A percentile compares a stretch with the other conserved stretches of the same genome.
Conservation (phyloP, 2,797 vertebrate genomes). For the Gorsachius magnificus region DNA sequence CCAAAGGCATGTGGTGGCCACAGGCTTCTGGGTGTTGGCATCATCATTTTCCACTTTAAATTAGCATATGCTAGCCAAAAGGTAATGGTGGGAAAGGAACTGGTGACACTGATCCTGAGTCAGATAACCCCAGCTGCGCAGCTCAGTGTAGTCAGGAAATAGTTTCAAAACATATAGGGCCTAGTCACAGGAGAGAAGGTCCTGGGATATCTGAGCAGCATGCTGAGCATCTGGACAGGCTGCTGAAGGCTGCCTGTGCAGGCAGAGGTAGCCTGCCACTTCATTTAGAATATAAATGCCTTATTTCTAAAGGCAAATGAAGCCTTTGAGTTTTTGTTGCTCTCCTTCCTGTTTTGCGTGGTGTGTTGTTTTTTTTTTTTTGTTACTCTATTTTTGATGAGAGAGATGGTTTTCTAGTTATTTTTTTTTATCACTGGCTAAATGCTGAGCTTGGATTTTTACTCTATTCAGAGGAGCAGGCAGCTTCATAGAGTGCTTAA, state of each 20-base stretch:
- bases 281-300: neutral
- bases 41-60: neutral
- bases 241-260: neutral
- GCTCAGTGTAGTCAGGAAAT: neutral
- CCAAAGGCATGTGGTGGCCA: neutral
- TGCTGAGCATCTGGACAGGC: neutral
- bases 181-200: neutral
- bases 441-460: conserved; percentile 23
- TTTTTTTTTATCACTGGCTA: neutral
- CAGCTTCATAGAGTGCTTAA: neutral
- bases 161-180: neutral
- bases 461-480: neutral
- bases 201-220: neutral
- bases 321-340: neutral
- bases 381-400: neutral
- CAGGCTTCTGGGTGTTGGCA: neutral
- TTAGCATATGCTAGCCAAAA: neutral
- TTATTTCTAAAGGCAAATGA: neutral
- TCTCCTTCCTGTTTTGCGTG: neutral
- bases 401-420: neutral
- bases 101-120: neutral
- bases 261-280: neutral
- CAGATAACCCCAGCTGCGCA: neutral
- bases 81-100: neutral
- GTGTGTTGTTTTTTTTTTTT: neutral